These are phyloP conservation scores for Dendrolimus kikuchii DNA, from an alignment of 1,140 invertebrate species.

Conservation along the genomic window DNA sequence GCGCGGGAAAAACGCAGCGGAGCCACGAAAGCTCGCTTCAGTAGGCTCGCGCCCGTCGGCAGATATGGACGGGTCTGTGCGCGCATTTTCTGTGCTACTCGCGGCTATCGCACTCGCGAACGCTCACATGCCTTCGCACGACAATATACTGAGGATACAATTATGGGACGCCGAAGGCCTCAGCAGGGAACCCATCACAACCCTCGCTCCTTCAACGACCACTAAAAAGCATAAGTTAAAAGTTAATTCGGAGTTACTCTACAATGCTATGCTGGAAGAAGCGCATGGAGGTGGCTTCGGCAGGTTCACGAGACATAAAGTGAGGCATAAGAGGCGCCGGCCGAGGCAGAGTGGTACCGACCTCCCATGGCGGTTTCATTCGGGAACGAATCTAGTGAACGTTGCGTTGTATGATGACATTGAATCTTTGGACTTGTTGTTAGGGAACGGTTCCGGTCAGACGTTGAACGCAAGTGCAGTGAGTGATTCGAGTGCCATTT, in stretches of 20 bases:
- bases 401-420: conserved; percentile 51
- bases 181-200: conserved; percentile 38
- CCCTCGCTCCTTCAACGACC: conserved; percentile 16
- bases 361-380: conserved; percentile 56
- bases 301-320: conserved; percentile 53
- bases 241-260: conserved; percentile 52
- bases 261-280: conserved; percentile 61
- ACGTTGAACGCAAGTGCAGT: conserved; percentile 47
- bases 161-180: conserved; percentile 62
- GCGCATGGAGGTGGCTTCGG: conserved; percentile 40
- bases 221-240: conserved; percentile 37
- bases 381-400: conserved; percentile 37
- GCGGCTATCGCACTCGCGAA: conserved; percentile 44
- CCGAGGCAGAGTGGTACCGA: conserved; percentile 49
- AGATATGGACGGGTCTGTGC: conserved; percentile 48
- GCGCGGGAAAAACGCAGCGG: conserved; percentile 54
- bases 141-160: conserved; percentile 61
- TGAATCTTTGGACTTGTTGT: conserved; percentile 10
- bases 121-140: conserved; percentile 55
- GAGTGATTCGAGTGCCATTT: conserved; percentile 43
- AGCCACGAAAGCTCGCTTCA: conserved; percentile 28
- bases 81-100: conserved; percentile 39
- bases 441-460: conserved; percentile 21
- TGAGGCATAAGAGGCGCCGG: conserved; percentile 55
- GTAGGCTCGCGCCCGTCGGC: conserved; percentile 53